phyloP scores from a whole-genome alignment of 2,797 vertebrate species.

The Microctenopoma stevenorrisi region DNA sequence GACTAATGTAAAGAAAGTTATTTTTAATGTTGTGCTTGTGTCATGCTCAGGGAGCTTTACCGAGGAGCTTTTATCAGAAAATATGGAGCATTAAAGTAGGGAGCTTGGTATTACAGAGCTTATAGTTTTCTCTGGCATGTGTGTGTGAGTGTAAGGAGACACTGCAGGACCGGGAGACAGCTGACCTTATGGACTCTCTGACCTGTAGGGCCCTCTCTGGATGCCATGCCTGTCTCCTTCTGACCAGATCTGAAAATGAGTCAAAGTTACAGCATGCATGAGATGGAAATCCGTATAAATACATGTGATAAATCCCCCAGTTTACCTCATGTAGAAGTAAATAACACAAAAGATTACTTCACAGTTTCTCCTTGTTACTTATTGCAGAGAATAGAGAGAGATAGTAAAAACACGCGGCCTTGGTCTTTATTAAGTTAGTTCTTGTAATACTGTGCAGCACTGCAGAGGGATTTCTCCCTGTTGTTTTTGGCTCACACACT shows the following conservation, averaged over 20 bases:
- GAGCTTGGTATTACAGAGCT: constrained; percentile 39
- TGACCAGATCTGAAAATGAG: constrained; percentile 5
- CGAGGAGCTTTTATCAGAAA: background rate
- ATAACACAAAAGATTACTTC: background rate
- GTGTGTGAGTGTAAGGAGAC: constrained; percentile 55
- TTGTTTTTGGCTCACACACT: constrained; percentile 44
- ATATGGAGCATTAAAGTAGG: background rate
- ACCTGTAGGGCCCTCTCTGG: constrained; percentile 11
- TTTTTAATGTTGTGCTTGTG: background rate
- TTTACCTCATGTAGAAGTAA: background rate
- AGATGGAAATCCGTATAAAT: background rate
- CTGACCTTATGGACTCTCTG: constrained; percentile 34
- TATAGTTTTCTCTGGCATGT: constrained; percentile 58
- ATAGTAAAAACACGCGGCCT: background rate
- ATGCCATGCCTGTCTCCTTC: background rate
- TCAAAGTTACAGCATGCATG: background rate
- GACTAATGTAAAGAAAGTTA: no score
- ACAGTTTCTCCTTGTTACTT: no score
- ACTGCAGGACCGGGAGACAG: constrained; percentile 11
- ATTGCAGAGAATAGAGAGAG: background rate
- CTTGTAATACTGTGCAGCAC: constrained; percentile 15
- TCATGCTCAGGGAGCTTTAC: background rate
- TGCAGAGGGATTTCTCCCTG: constrained; percentile 26
- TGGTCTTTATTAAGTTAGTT: constrained; percentile 4
- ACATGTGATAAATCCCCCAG: no score